phyloP scores from a whole-genome alignment of 1,140 invertebrate species.

The Bombyx mori region ASM3026992v2 NC_085121.1:10786001-10786500 shows the following conservation, averaged over 20 bases:
- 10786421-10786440: too few relatives aligned
- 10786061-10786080: slow-evolving; percentile 87
- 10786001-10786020: neutral
- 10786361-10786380: too few relatives aligned
- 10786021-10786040: neutral
- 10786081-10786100: slow-evolving; percentile 92
- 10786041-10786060: slow-evolving; percentile 6
- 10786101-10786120: slow-evolving; percentile 92
- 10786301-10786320: too few relatives aligned
- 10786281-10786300: too few relatives aligned
- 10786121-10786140: slow-evolving; percentile 94
- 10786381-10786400: too few relatives aligned
- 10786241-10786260: neutral
- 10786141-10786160: slow-evolving; percentile 86
- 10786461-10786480: too few relatives aligned
- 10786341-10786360: too few relatives aligned
- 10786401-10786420: too few relatives aligned
- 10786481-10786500: neutral
- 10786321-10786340: too few relatives aligned
- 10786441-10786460: too few relatives aligned
- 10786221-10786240: slow-evolving; percentile 12
- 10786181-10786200: slow-evolving; percentile 89
- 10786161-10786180: slow-evolving; percentile 93
- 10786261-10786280: neutral
- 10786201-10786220: slow-evolving; percentile 76